These are phyloP conservation scores for Glossophaga mutica DNA, from an alignment of 2,797 vertebrate genomes.

Conservation along the genomic window DNA sequence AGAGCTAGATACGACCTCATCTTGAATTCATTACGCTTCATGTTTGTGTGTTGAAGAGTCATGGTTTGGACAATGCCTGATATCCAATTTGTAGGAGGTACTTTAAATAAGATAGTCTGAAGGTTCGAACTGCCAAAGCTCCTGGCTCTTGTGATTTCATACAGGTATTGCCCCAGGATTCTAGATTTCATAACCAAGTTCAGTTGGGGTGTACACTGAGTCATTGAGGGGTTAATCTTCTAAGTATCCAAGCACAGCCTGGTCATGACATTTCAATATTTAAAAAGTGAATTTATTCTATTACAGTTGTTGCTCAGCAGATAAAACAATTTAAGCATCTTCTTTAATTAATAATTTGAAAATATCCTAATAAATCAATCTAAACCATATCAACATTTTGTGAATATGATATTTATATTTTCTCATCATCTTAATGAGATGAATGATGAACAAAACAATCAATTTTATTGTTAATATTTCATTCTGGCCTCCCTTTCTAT, in stretches of 20 bases:
- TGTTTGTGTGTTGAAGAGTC: background rate
- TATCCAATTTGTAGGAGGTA: background rate
- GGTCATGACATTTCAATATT: background rate
- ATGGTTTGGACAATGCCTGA: background rate
- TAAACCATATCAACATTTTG: background rate
- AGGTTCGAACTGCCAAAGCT: background rate
- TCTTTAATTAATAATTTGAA: constrained; percentile 41
- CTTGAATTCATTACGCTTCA: background rate
- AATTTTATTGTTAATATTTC: constrained; percentile 54
- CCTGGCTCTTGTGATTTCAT: background rate
- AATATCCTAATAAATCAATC: constrained; percentile 55
- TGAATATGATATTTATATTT: constrained; percentile 39
- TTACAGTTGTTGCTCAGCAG: background rate
- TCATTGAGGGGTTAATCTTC: background rate
- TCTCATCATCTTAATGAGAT: constrained; percentile 59
- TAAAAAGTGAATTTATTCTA: background rate
- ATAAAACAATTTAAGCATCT: background rate
- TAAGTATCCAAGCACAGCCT: background rate
- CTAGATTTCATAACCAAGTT: background rate
- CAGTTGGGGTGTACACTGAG: background rate
- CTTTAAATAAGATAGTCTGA: background rate
- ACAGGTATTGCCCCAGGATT: background rate
- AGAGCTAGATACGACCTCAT: background rate
- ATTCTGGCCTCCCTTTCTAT: constrained; percentile 23
- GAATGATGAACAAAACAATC: constrained; percentile 29